These are phyloP conservation scores for Peucedramus taeniatus DNA, from an alignment of 2,113 vertebrate species.

Conservation along the genomic window DNA sequence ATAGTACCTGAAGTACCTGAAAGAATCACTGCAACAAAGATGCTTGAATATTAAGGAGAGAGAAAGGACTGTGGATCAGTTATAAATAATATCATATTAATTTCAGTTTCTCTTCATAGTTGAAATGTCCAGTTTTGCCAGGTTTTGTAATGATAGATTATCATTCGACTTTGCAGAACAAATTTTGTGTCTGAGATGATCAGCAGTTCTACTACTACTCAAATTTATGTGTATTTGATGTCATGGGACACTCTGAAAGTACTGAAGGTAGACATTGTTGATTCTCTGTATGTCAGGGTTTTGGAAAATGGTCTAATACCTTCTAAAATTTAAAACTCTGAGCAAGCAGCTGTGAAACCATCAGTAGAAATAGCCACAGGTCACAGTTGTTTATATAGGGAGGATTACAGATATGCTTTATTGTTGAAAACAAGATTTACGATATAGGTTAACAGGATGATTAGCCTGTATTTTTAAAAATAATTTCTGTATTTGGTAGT, in stretches of 20 bases:
- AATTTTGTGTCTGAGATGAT: not conserved
- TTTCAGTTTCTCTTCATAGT: not conserved
- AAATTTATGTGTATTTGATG: not conserved
- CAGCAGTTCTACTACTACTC: not conserved
- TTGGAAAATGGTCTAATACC: not conserved
- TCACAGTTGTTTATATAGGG: not conserved
- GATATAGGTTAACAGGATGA: not conserved
- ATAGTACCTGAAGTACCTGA: not conserved
- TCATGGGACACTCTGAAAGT: not conserved
- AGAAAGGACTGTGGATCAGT: not conserved
- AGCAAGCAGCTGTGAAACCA: not conserved
- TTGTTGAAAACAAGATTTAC: not conserved
- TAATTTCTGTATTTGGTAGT: not conserved
- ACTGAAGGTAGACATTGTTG: not conserved
- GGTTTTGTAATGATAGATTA: not conserved
- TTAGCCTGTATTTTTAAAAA: not conserved
- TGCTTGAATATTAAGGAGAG: not conserved
- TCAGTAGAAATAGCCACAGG: not conserved
- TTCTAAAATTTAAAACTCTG: not conserved
- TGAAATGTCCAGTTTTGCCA: not conserved
- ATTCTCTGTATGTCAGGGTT: not conserved
- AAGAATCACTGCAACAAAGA: not conserved
- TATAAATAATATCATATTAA: not conserved
- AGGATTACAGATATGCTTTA: not conserved
- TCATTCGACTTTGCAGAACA: not conserved